Evolutionary conservation across 2,113 vertebrate species (phyloP).

Genomic region (Sander lucioperca): DNA sequence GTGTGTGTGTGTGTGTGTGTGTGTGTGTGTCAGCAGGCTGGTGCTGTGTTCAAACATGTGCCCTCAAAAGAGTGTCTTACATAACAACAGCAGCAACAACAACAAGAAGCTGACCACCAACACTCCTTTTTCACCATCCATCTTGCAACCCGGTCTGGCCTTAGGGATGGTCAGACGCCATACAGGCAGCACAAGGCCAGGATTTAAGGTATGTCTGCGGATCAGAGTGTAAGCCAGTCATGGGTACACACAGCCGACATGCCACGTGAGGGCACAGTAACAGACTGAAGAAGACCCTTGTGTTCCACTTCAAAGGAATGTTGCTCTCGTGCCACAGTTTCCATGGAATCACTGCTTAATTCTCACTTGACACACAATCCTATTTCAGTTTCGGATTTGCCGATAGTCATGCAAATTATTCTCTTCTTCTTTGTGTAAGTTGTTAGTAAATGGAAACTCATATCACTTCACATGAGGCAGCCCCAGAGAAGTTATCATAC

Average conservation of each 20-base stretch:
- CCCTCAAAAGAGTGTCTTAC: slow-evolving; percentile 46
- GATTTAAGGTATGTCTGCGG: not conserved
- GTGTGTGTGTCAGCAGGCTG: not conserved
- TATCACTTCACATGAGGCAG: not conserved
- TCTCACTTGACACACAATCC: not conserved
- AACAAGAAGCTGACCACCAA: slow-evolving; percentile 63
- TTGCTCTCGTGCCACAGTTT: not conserved
- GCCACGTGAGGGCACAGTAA: slow-evolving; percentile 18
- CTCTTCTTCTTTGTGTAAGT: not conserved
- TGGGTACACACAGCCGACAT: not conserved
- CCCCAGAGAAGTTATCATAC: not conserved
- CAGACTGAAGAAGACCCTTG: slow-evolving; percentile 17
- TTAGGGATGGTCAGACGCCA: slow-evolving; percentile 46
- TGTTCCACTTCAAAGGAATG: slow-evolving; percentile 1
- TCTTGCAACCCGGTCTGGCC: slow-evolving; percentile 16
- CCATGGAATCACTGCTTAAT: not conserved
- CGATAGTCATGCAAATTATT: not conserved
- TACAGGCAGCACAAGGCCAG: slow-evolving; percentile 16
- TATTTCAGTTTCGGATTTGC: not conserved
- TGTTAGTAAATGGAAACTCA: not conserved
- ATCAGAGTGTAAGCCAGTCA: slow-evolving; percentile 25
- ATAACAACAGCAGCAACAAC: slow-evolving; percentile 63
- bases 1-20: not conserved
- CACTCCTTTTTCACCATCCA: slow-evolving; percentile 45
- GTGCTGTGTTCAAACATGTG: slow-evolving; percentile 47